Base-by-base conservation (phyloP, 2,113 vertebrate species). In the Podarcis cretensis region DNA sequence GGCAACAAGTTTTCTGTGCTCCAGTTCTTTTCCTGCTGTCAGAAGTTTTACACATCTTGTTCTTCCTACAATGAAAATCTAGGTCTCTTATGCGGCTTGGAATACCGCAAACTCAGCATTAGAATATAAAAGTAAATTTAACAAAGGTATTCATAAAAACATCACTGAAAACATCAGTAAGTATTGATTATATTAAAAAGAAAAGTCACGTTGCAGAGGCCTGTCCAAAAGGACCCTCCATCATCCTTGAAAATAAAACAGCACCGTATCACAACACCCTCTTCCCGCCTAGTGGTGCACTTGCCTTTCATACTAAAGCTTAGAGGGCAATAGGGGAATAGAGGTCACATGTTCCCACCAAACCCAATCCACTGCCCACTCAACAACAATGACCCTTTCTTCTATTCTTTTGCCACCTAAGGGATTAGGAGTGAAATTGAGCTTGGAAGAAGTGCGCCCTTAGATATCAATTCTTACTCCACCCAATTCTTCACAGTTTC, bases 21-120 rank as follows among this genome's bases (percentile, higher is more conserved):
- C 59, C 0, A 0, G 0, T 57, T 90, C 87, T 84, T 92, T 71
- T 65, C 86, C 84, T 92, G 78, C 35, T 54, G 84, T 0, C 0
- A 54, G 6, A 90, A 89, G 12, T 23, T 48, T 21, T 43, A 86
- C 88, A 16, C 13, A 65, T 84, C 88, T 92, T 88, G 90, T 89
- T 76, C 48, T 77, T 57, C 23, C 83, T 92, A 81, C 25, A 87
- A 92, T 59, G 8, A 94, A 3, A 0, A 16, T 1, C 14, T 48
- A 91, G 71, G 12, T 40, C 3, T 35, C 21, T 27, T 68, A 23
- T 27, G 66, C 66, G 27, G 2, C 3, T 48, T 23, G 30, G 12
- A n/a, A 43, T 48, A 32, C 18, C 30, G 30, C 59, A 43, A 77
- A n/a, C 16, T 63, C 84, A 86, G 57, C 84, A 77, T n/a, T 43